A percentile compares a stretch with the other conserved stretches of the same genome.
phyloP scores from a whole-genome alignment of 1,140 invertebrate species.

The Amyelois transitella region DNA sequence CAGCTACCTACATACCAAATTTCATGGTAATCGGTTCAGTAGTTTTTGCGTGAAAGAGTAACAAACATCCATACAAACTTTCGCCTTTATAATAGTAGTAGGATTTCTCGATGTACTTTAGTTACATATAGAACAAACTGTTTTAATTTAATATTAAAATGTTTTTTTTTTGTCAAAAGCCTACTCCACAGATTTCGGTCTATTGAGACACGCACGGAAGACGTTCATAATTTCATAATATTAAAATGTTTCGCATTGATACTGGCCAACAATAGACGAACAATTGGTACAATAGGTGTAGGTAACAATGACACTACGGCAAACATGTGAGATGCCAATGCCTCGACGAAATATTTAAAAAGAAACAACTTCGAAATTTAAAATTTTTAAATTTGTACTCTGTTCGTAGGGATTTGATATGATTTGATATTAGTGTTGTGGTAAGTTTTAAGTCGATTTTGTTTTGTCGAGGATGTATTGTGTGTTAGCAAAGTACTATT shows the following conservation, averaged over 20 bases:
- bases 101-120: no score
- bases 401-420: not conserved
- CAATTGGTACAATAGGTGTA: slow-evolving; percentile 65
- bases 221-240: slow-evolving; percentile 72
- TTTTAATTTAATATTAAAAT: no score
- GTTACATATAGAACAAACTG: no score
- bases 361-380: not conserved
- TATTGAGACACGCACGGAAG: slow-evolving; percentile 40
- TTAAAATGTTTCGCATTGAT: slow-evolving; percentile 73
- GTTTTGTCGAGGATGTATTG: slow-evolving; percentile 22
- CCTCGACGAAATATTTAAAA: not conserved
- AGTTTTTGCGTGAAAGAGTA: no score
- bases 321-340: slow-evolving; percentile 62
- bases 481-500: slow-evolving; percentile 59
- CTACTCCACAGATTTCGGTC: slow-evolving; percentile 28
- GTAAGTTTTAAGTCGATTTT: slow-evolving; percentile 4
- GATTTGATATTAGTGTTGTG: not conserved
- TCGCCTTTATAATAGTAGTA: no score
- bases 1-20: no score
- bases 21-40: no score
- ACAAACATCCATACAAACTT: no score
- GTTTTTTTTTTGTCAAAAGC: not conserved
- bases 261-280: slow-evolving; percentile 50
- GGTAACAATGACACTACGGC: slow-evolving; percentile 68
- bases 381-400: not conserved